Percentiles rank a stretch among this genome's conserved stretches.
Conservation (phyloP, 1,140 invertebrate genomes). For the Drosophila ohnishii region DNA sequence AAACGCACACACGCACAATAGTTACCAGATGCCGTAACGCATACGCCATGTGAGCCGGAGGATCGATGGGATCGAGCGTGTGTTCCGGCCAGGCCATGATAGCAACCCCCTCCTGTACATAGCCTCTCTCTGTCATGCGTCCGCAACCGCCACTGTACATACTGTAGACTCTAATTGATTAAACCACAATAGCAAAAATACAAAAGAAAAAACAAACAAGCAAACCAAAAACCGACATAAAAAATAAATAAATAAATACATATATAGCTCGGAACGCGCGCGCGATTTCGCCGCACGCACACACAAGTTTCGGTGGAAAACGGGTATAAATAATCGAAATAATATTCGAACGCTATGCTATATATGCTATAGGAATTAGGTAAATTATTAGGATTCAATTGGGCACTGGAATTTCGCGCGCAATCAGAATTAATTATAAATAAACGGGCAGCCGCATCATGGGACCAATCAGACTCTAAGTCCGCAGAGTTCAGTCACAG, state of each 20-base stretch:
- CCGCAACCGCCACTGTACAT: conserved; percentile 42
- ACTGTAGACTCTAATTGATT: conserved; percentile 53
- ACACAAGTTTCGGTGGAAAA: conserved; percentile 83
- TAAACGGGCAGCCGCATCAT: conserved; percentile 65
- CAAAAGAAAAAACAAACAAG: conserved; percentile 3
- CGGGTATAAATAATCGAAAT: conserved; percentile 75
- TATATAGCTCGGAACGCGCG: conserved; percentile 20
- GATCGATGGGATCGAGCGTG: conserved; percentile 70
- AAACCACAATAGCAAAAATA: conserved; percentile 21
- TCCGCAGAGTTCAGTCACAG: conserved; percentile 41
- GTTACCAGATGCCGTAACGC: conserved; percentile 29
- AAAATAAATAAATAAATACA: conserved; percentile 30
- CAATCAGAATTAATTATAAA: conserved; percentile 67
- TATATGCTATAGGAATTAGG: conserved; percentile 61
- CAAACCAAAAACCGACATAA: conserved; percentile 10
- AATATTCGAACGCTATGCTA: conserved; percentile 39
- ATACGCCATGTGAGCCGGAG: conserved; percentile 62
- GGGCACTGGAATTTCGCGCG: conserved; percentile 53
- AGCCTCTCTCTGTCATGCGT: conserved; percentile 43
- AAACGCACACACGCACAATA: neutral
- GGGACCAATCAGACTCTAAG: conserved; percentile 72
- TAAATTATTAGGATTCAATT: conserved; percentile 67
- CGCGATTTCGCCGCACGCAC: conserved; percentile 40
- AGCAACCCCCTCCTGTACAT: conserved; percentile 60
- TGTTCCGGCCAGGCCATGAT: conserved; percentile 45